phyloP scores from a whole-genome alignment of 2,113 vertebrate genomes.

The Pangasianodon gigas region DNA sequence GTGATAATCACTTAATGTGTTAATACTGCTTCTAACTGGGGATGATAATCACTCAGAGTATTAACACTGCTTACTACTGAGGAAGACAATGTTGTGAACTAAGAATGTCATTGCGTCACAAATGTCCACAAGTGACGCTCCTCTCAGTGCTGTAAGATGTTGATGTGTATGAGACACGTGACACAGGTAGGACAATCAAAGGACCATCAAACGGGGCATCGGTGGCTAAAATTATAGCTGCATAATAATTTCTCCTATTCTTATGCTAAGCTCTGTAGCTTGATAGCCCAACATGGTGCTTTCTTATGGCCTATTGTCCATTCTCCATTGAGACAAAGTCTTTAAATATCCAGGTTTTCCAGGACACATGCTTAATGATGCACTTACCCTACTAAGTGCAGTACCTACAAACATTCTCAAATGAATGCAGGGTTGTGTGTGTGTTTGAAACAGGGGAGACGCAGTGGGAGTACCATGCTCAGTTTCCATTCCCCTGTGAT shows the following conservation, averaged over 20 bases:
- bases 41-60: neutral
- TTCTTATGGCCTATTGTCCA: neutral
- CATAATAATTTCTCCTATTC: neutral
- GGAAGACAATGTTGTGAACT: neutral
- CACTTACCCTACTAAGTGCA: neutral
- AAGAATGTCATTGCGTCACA: neutral
- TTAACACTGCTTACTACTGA: neutral
- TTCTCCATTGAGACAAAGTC: neutral
- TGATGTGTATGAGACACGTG: neutral
- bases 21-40: neutral
- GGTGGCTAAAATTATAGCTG: neutral
- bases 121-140: neutral
- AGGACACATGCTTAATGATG: neutral
- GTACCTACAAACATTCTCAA: neutral
- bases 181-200: neutral
- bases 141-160: neutral
- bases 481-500: constrained; percentile 57
- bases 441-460: neutral
- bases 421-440: neutral
- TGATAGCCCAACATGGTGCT: neutral
- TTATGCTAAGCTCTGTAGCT: neutral
- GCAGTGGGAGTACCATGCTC: constrained; percentile 52
- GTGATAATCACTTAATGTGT: too few species aligned
- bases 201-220: neutral
- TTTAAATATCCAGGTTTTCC: neutral